Percentiles rank a stretch among this genome's conserved stretches.
Evolutionary conservation across 2,113 vertebrate species (phyloP).

Genomic region (Pelvicachromis taeniatus): DNA sequence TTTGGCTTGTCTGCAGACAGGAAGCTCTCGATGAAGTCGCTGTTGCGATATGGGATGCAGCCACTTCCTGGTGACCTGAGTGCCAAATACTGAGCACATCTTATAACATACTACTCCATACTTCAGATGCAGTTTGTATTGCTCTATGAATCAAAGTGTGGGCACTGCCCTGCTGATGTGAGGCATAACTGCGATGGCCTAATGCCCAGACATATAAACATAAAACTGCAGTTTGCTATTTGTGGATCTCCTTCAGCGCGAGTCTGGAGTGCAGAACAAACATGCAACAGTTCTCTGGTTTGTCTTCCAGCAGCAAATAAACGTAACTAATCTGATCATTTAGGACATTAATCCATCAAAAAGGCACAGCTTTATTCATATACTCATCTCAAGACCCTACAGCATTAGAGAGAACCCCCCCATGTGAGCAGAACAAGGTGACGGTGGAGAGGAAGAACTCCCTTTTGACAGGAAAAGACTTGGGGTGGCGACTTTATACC

Average conservation of each 20-base stretch:
- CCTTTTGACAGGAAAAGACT: background rate
- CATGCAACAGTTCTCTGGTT: background rate
- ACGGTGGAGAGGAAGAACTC: too few relatives aligned
- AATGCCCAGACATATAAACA: background rate
- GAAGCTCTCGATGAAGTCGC: conserved; percentile 41
- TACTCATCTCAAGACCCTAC: background rate
- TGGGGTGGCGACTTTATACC: rapidly evolving
- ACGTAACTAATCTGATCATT: rapidly evolving
- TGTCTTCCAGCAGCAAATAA: background rate
- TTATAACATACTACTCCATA: background rate
- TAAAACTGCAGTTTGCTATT: background rate
- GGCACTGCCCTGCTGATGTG: background rate
- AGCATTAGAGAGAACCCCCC: background rate
- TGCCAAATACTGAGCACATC: background rate
- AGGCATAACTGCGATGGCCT: rapidly evolving
- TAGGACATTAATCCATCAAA: background rate
- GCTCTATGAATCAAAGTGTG: background rate
- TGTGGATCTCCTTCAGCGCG: background rate
- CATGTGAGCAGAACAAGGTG: rapidly evolving
- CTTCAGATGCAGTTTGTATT: background rate
- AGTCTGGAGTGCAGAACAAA: background rate
- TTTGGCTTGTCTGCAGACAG: conserved; percentile 41
- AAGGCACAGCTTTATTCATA: rapidly evolving
- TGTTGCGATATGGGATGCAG: conserved; percentile 25
- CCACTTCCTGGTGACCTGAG: conserved; percentile 50